Percentiles rank a stretch among this genome's conserved stretches.
These are phyloP conservation scores for Lottia scabra DNA, from an alignment of 2,888 invertebrate species.

Conservation along the genomic window DNA sequence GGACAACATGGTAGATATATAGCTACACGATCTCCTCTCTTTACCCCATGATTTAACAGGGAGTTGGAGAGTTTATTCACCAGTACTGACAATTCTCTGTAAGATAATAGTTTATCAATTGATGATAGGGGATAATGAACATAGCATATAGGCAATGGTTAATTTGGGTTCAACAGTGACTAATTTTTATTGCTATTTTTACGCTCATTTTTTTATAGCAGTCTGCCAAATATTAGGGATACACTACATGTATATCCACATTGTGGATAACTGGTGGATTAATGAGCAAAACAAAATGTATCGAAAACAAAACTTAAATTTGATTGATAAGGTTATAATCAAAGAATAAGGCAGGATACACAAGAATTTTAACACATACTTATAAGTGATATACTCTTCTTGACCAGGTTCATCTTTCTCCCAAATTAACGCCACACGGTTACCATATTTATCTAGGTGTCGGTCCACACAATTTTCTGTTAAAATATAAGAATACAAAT, in stretches of 20 bases:
- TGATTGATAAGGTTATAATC: too few species aligned
- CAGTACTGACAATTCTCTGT: conserved; percentile 66
- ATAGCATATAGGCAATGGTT: not conserved
- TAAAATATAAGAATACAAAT: conserved; percentile 16
- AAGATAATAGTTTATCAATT: conserved; percentile 18
- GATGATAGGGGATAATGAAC: not conserved
- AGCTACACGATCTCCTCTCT: conserved; percentile 71
- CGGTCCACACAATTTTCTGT: conserved; percentile 71
- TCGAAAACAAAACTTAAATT: too few species aligned
- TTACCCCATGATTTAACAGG: conserved; percentile 65
- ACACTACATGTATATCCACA: too few species aligned
- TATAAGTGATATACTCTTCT: conserved; percentile 67
- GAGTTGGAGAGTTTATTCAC: conserved; percentile 68
- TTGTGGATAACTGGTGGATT: too few species aligned
- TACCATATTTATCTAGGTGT: conserved; percentile 62
- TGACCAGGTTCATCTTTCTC: conserved; percentile 71
- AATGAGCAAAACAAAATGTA: too few species aligned
- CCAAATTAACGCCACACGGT: conserved; percentile 70
- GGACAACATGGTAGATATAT: conserved; percentile 71
- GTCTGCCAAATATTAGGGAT: too few species aligned
- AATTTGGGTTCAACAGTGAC: too few species aligned
- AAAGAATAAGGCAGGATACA: too few species aligned
- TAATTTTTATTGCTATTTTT: not conserved
- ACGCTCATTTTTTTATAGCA: too few species aligned
- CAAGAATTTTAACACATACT: conserved; percentile 37